Evolutionary conservation across 2,113 vertebrate genomes (phyloP), one percentile per base, ranked within the genome.

Genomic region (Heloderma charlesbogerti): DNA sequence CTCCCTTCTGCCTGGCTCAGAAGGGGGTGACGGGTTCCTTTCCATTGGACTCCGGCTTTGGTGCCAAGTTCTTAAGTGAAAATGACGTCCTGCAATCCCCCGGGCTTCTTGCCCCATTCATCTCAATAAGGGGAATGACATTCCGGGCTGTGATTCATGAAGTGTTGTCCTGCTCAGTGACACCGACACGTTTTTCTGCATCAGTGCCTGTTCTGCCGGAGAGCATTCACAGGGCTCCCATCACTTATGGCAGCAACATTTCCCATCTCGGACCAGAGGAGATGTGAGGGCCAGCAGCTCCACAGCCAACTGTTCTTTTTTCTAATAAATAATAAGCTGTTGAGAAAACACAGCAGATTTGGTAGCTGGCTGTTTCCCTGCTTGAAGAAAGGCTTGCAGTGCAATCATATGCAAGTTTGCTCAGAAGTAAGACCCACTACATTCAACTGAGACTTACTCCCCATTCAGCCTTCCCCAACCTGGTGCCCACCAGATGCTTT

Each of bases 121-220:
- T 97, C 96, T 96, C 96, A 92, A 97, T 97, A 93, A 96, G 93
- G 4, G n/a, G 0, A 0, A 67, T 93, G 95, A 94, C 96, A 95
- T 7, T 34, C 1, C 0, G 0, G 95, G 94, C 85, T 67, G 92
- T 95, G 96, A 97, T 96, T 92, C 95, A 95, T 31, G 94, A 37
- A 91, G 84, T 83, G 10, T 18, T 89, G 54, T 91, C 9, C 69
- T 4, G 0, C 90, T 0, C 63, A 3, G 4, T 86, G 88, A 94
- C 95, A 87, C 3, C 3, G 2, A 48, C 0, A 2, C 34, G 40
- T 0, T 89, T n/a, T 91, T 95, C 95, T 77, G 95, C 96, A 92
- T 89, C 25, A 72, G 92, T 90, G 94, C 91, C 67, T 86, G 57
- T 43, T 86, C 12, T 0, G 4, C 0, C 0, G 4, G 0, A 27